phyloP scores from a whole-genome alignment of 2,888 invertebrate species.

The Sesamia inferens region DNA sequence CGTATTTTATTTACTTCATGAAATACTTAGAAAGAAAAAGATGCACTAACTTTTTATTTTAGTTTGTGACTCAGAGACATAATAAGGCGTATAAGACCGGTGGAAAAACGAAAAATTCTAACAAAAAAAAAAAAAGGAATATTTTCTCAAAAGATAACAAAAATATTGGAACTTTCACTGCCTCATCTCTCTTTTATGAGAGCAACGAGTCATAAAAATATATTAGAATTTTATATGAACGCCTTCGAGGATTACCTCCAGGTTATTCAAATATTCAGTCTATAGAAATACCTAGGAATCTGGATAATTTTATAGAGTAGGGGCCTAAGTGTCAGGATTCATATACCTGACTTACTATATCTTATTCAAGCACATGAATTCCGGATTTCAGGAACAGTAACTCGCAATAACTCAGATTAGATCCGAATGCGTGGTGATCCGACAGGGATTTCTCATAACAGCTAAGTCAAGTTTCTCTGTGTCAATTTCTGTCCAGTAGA shows the following conservation, averaged over 20 bases:
- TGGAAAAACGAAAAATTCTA: not conserved
- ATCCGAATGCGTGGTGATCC: not conserved
- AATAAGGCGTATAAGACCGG: not conserved
- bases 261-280: slow-evolving; percentile 30
- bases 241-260: slow-evolving; percentile 37
- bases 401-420: not conserved
- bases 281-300: not conserved
- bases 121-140: slow-evolving; percentile 12
- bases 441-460: not conserved
- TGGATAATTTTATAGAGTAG: not conserved
- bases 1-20: too few relatives aligned
- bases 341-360: slow-evolving; percentile 3
- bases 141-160: slow-evolving; percentile 40
- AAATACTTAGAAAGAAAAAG: too few relatives aligned
- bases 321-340: slow-evolving; percentile 7
- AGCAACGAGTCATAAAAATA: slow-evolving; percentile 35
- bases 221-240: slow-evolving; percentile 56
- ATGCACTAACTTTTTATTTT: too few relatives aligned
- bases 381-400: not conserved
- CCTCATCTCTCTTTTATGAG: slow-evolving; percentile 46
- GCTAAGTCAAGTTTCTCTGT: not conserved
- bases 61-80: too few relatives aligned
- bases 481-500: not conserved
- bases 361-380: not conserved
- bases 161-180: slow-evolving; percentile 46